Evolutionary conservation across 2,888 invertebrate genomes (phyloP).

Genomic region (Tortricodes alternella): DNA sequence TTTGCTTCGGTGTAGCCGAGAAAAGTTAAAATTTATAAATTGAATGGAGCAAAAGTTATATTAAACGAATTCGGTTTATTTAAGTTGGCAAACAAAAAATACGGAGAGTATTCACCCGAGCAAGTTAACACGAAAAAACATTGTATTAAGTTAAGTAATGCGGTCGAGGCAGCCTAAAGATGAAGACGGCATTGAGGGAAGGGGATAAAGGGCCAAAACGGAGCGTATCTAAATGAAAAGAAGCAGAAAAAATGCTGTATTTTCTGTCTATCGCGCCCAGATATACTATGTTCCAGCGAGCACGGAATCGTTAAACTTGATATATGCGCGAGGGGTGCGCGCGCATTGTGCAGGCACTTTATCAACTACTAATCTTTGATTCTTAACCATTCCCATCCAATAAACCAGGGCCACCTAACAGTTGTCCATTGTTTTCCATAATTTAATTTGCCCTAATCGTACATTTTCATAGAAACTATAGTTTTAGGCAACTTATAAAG

Average conservation of each 20-base stretch:
- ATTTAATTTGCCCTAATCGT: no score
- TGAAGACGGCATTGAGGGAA: conserved; percentile 56
- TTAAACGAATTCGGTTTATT: conserved; percentile 42
- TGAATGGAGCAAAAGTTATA: conserved; percentile 38
- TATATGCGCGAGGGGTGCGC: conserved; percentile 48
- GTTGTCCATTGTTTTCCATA: no score
- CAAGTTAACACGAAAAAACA: conserved; percentile 51
- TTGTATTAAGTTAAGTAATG: conserved; percentile 66
- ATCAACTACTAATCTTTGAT: conserved; percentile 29
- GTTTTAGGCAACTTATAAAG: no score
- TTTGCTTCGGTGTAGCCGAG: no score
- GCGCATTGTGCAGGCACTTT: conserved; percentile 29
- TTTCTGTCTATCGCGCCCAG: conserved; percentile 54
- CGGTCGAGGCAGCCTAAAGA: conserved; percentile 47
- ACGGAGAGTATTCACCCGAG: conserved; percentile 40
- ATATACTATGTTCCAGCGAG: conserved; percentile 46
- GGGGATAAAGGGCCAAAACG: conserved; percentile 53
- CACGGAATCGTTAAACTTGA: conserved; percentile 54
- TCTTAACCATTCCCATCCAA: neutral
- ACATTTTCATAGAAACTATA: no score
- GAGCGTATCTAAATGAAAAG: conserved; percentile 60
- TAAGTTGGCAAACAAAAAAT: conserved; percentile 45
- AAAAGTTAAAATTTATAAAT: neutral
- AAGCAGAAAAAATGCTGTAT: conserved; percentile 52
- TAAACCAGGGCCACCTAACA: no score